Evolutionary conservation across 2,797 vertebrate genomes (phyloP).

Genomic region (Coluber constrictor): DNA sequence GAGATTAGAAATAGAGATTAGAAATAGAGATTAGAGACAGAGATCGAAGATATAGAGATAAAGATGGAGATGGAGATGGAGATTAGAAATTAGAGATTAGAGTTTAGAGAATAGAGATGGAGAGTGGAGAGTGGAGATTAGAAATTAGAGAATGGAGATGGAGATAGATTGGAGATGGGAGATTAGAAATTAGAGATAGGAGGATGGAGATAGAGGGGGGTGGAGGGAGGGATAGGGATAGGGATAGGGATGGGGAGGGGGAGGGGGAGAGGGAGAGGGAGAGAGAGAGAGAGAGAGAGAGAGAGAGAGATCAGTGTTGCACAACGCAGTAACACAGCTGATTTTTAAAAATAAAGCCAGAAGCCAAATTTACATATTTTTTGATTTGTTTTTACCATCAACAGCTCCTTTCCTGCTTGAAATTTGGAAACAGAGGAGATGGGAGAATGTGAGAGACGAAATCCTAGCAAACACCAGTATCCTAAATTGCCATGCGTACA

Average conservation of each 20-base stretch:
- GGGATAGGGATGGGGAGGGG: too few relatives aligned
- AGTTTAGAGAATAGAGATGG: too few relatives aligned
- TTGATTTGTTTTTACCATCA: neutral
- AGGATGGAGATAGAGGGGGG: too few relatives aligned
- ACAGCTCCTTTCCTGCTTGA: neutral
- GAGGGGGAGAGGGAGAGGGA: rapidly evolving
- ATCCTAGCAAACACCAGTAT: neutral
- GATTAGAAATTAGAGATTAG: neutral
- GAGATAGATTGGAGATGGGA: too few relatives aligned
- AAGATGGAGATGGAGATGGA: neutral
- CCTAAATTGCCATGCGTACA: slow-evolving; percentile 18
- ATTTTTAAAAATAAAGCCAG: neutral
- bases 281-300: too few relatives aligned
- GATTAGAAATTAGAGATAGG: too few relatives aligned
- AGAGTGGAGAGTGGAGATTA: neutral
- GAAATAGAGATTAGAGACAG: neutral
- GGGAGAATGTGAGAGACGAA: slow-evolving; percentile 33
- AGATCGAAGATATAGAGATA: too few relatives aligned
- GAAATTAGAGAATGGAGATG: too few relatives aligned
- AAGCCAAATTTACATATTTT: neutral
- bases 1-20: neutral
- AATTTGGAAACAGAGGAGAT: slow-evolving; percentile 28
- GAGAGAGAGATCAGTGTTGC: neutral
- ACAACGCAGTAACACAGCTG: neutral
- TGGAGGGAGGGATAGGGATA: too few relatives aligned